Evolutionary conservation across 2,888 invertebrate species (phyloP), one percentile per base, ranked within the genome.

Genomic region (Tipula vernalis): DNA sequence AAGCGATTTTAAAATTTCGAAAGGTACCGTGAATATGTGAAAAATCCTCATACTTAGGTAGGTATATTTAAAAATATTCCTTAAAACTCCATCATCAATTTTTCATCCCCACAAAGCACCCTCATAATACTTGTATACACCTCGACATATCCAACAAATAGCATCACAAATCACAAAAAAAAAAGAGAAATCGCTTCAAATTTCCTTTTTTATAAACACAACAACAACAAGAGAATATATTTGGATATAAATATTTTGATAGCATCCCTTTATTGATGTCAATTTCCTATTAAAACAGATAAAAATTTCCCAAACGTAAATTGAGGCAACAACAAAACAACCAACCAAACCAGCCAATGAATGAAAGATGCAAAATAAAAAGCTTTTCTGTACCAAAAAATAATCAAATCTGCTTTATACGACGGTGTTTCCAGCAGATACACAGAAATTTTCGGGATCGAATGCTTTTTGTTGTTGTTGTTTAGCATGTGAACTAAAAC

Each of bases 241-340:
- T 71, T 71, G 71, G 71, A 71, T 71, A 71, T 71, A 71, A 71
- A 71, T 71, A 71, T 85, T 85, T 85, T 41, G 42, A 85, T 85
- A 85, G 42, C 85, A 42, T 84, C 85, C 85, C 85, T 85, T 85
- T 85, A 85, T 85, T 85, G 85, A 85, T 85, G 85, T 85, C 85
- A 85, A 85, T 85, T 85, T 85, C 85, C 85, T 85, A 42, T 85
- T 41, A 85, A 85, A 85, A 85, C 18, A 42, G 85, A 85, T 85
- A 85, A 85, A 85, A 85, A 85, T 85, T 85, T 85, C 44, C 85
- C 85, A 85, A 85, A 85, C 85, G 42, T 42, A 85, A 85, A 85
- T 85, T 85, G 85, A 85, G 85, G 44, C 85, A 85, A 85, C 36
- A 51, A 15, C 51, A 51, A 51, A 39, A 39, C 39, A 39, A 39